Conservation (phyloP, 2,797 vertebrate species). For the Apodemus agrarius region DNA sequence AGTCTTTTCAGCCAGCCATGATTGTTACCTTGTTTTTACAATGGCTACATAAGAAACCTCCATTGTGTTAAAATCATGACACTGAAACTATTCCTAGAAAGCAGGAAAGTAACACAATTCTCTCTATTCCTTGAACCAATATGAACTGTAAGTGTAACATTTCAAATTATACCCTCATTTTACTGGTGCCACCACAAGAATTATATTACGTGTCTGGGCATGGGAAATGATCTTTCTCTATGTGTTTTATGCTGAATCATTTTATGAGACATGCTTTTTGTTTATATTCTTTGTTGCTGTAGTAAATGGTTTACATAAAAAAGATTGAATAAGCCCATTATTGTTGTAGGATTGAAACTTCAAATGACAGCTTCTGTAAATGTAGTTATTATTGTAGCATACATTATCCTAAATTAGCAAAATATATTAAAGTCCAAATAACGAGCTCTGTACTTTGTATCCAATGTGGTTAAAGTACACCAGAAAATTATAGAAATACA, state of each 20-base stretch:
- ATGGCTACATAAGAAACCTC: background rate
- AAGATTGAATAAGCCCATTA: background rate
- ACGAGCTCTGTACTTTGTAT: background rate
- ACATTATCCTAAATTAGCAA: background rate
- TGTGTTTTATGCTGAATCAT: background rate
- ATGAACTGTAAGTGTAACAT: background rate
- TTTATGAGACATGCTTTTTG: background rate
- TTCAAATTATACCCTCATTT: background rate
- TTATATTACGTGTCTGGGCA: background rate
- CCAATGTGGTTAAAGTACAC: background rate
- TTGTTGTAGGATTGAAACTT: background rate
- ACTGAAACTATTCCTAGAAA: background rate
- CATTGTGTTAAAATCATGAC: background rate
- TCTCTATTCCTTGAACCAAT: background rate
- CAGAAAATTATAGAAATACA: background rate
- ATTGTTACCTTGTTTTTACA: background rate
- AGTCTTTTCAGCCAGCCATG: background rate
- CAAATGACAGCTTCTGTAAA: slow-evolving; percentile 10
- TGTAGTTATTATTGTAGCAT: background rate
- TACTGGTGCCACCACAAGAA: background rate
- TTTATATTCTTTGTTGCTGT: background rate
- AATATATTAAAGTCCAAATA: background rate
- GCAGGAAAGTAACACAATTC: background rate
- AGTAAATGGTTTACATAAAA: slow-evolving; percentile 30
- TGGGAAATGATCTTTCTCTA: background rate